phyloP scores from a whole-genome alignment of 2,888 invertebrate species.

The Pheosia tremula region DNA sequence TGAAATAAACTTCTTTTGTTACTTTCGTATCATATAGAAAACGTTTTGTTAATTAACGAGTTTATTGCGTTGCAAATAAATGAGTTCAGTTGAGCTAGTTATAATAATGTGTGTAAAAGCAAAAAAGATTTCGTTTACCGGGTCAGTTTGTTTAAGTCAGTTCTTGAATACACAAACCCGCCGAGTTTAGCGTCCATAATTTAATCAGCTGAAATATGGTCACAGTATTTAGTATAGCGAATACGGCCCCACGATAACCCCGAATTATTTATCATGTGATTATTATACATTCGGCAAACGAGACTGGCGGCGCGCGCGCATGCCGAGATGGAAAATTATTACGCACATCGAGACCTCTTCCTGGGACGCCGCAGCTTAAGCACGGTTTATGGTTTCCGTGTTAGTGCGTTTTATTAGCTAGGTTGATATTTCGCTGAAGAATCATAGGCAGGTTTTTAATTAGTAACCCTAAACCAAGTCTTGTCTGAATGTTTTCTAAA shows the following conservation, averaged over 20 bases:
- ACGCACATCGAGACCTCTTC: not conserved
- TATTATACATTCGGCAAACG: slow-evolving; percentile 57
- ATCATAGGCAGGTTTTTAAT: too few species aligned
- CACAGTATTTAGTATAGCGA: slow-evolving; percentile 54
- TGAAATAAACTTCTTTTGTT: not conserved
- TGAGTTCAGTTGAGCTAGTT: not conserved
- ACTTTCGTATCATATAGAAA: not conserved
- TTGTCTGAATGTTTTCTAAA: too few species aligned
- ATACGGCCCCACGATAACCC: slow-evolving; percentile 77
- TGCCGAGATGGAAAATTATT: slow-evolving; percentile 4
- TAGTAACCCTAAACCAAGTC: too few species aligned
- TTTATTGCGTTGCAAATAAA: not conserved
- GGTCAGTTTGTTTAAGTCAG: too few species aligned
- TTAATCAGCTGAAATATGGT: slow-evolving; percentile 38
- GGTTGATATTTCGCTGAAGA: too few species aligned
- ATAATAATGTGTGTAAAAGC: not conserved
- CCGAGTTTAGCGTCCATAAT: not conserved
- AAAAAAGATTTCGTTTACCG: not conserved
- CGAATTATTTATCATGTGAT: slow-evolving; percentile 78
- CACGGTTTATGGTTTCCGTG: slow-evolving; percentile 1
- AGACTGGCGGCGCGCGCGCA: slow-evolving; percentile 17
- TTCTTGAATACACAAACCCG: not conserved
- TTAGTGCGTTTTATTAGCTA: not conserved
- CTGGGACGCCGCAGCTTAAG: not conserved
- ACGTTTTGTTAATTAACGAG: not conserved